These are phyloP conservation scores for Drosophila robusta DNA, from an alignment of 2,888 invertebrate species.

Conservation along the genomic window DNA sequence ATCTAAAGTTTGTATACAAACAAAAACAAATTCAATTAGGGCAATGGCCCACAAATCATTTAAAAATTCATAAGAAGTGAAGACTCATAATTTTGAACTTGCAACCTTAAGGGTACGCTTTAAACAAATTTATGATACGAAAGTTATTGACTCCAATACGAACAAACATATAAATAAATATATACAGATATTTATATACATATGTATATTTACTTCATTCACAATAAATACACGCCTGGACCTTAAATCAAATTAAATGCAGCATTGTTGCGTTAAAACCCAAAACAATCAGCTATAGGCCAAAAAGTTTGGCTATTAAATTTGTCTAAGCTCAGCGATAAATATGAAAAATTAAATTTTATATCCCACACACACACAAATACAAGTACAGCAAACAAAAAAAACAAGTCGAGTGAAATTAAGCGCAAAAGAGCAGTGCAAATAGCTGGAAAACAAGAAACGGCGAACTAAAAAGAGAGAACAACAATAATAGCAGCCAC, in stretches of 20 bases:
- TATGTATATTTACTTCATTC: slow-evolving; percentile 8
- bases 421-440: slow-evolving; percentile 71
- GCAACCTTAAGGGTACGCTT: slow-evolving; percentile 38
- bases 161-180: not conserved
- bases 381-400: slow-evolving; percentile 13
- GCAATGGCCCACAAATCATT: slow-evolving; percentile 49
- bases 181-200: not conserved
- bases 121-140: slow-evolving; percentile 53
- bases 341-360: slow-evolving; percentile 66
- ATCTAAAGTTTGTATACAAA: not conserved
- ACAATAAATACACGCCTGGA: slow-evolving; percentile 43
- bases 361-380: slow-evolving; percentile 15
- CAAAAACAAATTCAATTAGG: slow-evolving; percentile 32
- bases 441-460: slow-evolving; percentile 52
- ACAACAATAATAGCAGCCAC: slow-evolving; percentile 12
- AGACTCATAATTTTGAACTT: slow-evolving; percentile 34
- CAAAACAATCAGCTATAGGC: slow-evolving; percentile 52
- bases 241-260: slow-evolving; percentile 65
- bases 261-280: slow-evolving; percentile 23
- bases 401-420: slow-evolving; percentile 59
- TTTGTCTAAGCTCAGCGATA: slow-evolving; percentile 42
- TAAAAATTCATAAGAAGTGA: slow-evolving; percentile 35
- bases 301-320: slow-evolving; percentile 43
- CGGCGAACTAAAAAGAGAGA: slow-evolving; percentile 24
- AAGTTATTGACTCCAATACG: slow-evolving; percentile 38